phyloP scores from a whole-genome alignment of 2,113 vertebrate species.

The Oreocharis arfaki region DNA sequence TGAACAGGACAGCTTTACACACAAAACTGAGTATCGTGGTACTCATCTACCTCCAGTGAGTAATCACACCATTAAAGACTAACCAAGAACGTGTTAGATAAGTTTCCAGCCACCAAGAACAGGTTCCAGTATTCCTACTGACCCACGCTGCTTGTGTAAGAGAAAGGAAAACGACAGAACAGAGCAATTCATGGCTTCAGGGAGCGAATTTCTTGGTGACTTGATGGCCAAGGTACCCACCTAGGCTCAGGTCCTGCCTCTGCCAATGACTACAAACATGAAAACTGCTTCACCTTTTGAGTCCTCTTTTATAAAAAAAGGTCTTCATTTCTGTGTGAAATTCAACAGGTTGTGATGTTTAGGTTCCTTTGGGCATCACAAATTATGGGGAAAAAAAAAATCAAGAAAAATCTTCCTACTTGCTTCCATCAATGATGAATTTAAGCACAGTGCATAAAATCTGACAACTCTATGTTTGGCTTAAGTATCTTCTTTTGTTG shows the following conservation, averaged over 20 bases:
- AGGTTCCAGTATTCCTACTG: background rate
- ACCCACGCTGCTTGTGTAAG: rapidly evolving
- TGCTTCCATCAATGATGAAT: background rate
- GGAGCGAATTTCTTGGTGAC: rapidly evolving
- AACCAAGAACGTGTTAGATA: background rate
- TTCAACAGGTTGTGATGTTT: background rate
- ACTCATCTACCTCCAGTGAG: background rate
- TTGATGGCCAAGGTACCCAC: background rate
- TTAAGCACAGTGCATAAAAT: background rate
- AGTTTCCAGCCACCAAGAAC: background rate
- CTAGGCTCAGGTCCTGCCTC: background rate
- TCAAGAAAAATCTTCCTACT: background rate
- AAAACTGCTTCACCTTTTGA: background rate
- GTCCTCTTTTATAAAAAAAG: background rate
- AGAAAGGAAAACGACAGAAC: background rate
- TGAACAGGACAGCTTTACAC: background rate
- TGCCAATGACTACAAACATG: background rate
- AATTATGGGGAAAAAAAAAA: background rate
- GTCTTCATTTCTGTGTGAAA: background rate
- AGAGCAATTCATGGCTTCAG: background rate
- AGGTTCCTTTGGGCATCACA: background rate
- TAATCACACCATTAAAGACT: background rate
- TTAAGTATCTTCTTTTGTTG: background rate
- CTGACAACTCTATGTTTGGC: background rate
- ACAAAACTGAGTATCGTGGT: rapidly evolving